Evolutionary conservation across 2,797 vertebrate species (phyloP), one percentile per base, ranked within the genome.

Genomic region (Denticeps clupeoides): DNA sequence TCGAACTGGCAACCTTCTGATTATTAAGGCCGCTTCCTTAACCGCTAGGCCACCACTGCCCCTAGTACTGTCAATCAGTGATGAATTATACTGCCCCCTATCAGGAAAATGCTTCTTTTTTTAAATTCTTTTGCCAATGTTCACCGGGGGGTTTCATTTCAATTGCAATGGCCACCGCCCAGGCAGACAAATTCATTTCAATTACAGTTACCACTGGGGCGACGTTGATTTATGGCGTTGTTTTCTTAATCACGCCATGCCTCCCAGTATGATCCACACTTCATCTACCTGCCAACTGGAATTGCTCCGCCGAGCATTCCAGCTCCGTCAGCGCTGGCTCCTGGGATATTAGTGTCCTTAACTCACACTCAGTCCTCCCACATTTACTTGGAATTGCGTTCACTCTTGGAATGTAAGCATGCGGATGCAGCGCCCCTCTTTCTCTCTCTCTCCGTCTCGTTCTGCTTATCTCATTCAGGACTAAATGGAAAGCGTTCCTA

Each of bases 161-260:
- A 76, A 75, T 74, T 75, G 71, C 59, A 72, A 66, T 74, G 71
- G 62, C 56, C 60, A 48, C 67, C 59, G 58, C 67, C 55, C 55
- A 51, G 64, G 50, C 67, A 72, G 61, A 77, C 69, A 73, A 77
- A 82, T 82, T 79, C 61, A 79, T 82, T 83, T 82, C 71, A 82
- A 81, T 84, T 81, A 77, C 77, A 83, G 79, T 85, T 83, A 81
- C 74, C 71, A 76, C 71, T 57, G 61, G 64, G 55, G 63, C 53
- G 70, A 64, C 28, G 62, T 67, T 81, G 81, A 84, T 84, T 80
- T 80, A 85, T 81, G 57, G 59, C 51, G 56, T 70, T 78, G 77
- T 78, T 86, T 82, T 82, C 66, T 65, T 77, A 77, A 80, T 82
- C 78, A 82, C 66, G 63, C 60, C 42, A 56, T 53, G 45, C 71